phyloP scores from a whole-genome alignment of 2,113 vertebrate species.

The Equus quagga region DNA sequence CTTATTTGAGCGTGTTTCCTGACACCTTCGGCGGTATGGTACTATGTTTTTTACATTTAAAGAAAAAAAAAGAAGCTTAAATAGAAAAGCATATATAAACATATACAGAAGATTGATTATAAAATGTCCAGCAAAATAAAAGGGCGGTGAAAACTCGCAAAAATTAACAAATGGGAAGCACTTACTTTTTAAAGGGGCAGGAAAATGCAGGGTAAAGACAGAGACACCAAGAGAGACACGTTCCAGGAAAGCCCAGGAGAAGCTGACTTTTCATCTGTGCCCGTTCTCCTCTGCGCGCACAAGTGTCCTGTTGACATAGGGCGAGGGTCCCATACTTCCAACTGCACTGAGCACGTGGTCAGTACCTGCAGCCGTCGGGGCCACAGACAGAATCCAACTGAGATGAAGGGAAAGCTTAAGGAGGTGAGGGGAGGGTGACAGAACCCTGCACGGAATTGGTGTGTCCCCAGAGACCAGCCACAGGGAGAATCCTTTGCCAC shows the following conservation, averaged over 20 bases:
- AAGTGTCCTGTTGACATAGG: neutral
- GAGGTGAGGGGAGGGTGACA: accelerated
- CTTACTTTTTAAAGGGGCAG: constrained; percentile 53
- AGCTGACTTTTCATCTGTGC: neutral
- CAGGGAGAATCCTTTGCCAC: neutral
- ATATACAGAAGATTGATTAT: constrained; percentile 82
- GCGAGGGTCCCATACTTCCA: neutral
- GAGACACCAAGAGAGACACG: neutral
- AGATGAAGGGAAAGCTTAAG: accelerated
- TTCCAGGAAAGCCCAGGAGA: neutral
- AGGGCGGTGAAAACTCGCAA: constrained; percentile 65
- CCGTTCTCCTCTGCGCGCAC: neutral
- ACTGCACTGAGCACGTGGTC: accelerated
- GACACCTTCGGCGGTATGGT: constrained; percentile 87
- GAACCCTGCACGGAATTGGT: accelerated
- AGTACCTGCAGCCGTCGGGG: accelerated
- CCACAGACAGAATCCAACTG: neutral
- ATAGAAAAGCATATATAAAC: constrained; percentile 78
- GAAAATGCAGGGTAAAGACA: neutral
- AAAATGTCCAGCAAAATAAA: constrained; percentile 77
- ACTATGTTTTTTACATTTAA: constrained; percentile 79
- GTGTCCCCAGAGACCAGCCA: neutral
- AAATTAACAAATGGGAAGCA: constrained; percentile 74
- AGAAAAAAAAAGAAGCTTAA: constrained; percentile 76
- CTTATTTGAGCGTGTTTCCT: constrained; percentile 86